Conservation (phyloP, 2,888 invertebrate species). For the Belgica antarctica region DNA sequence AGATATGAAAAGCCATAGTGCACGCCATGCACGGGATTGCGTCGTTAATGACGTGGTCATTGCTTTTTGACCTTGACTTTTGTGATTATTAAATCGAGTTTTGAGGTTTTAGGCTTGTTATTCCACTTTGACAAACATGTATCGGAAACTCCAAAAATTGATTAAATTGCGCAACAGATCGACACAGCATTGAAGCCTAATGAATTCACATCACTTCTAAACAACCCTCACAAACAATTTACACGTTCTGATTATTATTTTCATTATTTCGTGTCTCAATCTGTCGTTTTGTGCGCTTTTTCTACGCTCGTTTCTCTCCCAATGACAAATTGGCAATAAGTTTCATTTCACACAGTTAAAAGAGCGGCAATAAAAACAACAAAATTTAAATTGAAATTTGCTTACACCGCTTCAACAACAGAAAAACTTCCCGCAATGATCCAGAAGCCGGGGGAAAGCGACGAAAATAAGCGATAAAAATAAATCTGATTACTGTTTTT, state of each 20-base stretch:
- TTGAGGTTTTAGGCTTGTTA: too few relatives aligned
- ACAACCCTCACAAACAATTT: background rate
- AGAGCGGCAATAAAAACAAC: background rate
- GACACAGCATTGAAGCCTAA: too few relatives aligned
- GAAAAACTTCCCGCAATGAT: conserved; percentile 13
- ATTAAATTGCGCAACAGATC: too few relatives aligned
- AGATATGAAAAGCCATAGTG: background rate
- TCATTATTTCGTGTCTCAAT: background rate
- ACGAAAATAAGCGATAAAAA: conserved; percentile 41
- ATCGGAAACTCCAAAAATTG: too few relatives aligned
- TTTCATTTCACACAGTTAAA: conserved; percentile 6
- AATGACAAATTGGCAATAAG: conserved; percentile 26
- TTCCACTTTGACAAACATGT: too few relatives aligned
- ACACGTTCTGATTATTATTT: conserved; percentile 18
- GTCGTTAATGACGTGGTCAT: too few relatives aligned
- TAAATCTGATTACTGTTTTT: conserved; percentile 41
- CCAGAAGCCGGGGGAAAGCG: background rate
- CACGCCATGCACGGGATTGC: too few relatives aligned
- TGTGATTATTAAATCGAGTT: too few relatives aligned
- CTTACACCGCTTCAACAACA: conserved; percentile 29
- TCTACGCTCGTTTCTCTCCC: background rate
- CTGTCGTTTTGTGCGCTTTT: background rate
- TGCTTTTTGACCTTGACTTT: too few relatives aligned
- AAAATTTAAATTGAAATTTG: conserved; percentile 40
- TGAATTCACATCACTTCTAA: too few relatives aligned